Conservation (phyloP, 2,113 vertebrate species). For the Myanophis thanlyinensis region DNA sequence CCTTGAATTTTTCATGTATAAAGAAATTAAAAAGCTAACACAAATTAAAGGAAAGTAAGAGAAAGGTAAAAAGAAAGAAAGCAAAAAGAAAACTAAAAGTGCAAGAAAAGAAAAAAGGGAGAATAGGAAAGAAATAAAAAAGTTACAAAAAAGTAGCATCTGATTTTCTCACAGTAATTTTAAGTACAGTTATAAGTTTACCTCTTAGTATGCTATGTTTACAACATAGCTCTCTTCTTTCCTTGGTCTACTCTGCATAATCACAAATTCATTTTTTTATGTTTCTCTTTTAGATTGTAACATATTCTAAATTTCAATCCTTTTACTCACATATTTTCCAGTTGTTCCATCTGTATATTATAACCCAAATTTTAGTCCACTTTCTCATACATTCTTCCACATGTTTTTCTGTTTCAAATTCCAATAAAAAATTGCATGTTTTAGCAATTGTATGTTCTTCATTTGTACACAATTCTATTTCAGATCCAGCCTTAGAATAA, state of each 20-base stretch:
- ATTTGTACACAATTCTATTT: not conserved
- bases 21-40: not conserved
- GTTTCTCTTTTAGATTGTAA: not conserved
- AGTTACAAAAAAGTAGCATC: not conserved
- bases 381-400: not conserved
- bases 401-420: not conserved
- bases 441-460: not conserved
- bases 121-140: not conserved
- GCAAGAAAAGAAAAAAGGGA: not conserved
- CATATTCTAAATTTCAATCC: not conserved
- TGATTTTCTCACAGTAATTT: not conserved
- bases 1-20: not conserved
- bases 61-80: not conserved
- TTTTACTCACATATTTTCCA: not conserved
- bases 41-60: not conserved
- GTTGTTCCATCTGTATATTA: not conserved
- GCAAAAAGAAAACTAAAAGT: not conserved
- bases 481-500: not conserved
- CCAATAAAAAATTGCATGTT: not conserved
- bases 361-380: not conserved
- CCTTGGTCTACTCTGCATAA: not conserved
- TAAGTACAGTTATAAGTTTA: not conserved
- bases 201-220: not conserved
- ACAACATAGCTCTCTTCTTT: not conserved
- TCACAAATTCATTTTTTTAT: not conserved